phyloP scores from a whole-genome alignment of 2,797 vertebrate genomes.

The Dendrocincla fuliginosa region DNA sequence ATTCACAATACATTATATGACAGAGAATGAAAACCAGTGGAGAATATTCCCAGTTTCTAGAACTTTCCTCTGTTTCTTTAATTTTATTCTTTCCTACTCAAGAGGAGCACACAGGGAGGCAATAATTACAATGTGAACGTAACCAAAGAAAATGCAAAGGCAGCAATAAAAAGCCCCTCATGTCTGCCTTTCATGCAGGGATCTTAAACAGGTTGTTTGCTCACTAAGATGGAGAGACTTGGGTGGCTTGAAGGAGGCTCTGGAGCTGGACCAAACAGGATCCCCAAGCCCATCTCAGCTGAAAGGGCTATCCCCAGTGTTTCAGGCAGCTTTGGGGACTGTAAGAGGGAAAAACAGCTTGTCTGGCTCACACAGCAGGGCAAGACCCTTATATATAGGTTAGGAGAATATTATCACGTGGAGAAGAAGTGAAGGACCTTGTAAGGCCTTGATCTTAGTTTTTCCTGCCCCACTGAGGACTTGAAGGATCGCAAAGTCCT shows the following conservation, averaged over 20 bases:
- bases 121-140: neutral
- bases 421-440: neutral
- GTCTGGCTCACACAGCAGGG: neutral
- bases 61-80: neutral
- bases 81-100: neutral
- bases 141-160: neutral
- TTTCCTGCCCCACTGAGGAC: neutral
- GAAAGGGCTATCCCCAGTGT: neutral
- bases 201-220: neutral
- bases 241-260: neutral
- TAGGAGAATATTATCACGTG: neutral
- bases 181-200: neutral
- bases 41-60: slow-evolving; percentile 2
- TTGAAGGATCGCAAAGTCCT: slow-evolving; percentile 3
- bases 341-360: neutral
- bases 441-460: neutral
- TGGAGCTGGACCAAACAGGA: neutral
- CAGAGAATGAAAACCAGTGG: neutral
- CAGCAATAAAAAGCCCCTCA: neutral
- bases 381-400: neutral
- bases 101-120: neutral
- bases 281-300: neutral
- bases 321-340: neutral
- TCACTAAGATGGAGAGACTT: neutral
- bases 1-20: neutral